These are phyloP conservation scores for Enteromius treurensis DNA, from an alignment of 2,797 vertebrate genomes.

Conservation along the genomic window DNA sequence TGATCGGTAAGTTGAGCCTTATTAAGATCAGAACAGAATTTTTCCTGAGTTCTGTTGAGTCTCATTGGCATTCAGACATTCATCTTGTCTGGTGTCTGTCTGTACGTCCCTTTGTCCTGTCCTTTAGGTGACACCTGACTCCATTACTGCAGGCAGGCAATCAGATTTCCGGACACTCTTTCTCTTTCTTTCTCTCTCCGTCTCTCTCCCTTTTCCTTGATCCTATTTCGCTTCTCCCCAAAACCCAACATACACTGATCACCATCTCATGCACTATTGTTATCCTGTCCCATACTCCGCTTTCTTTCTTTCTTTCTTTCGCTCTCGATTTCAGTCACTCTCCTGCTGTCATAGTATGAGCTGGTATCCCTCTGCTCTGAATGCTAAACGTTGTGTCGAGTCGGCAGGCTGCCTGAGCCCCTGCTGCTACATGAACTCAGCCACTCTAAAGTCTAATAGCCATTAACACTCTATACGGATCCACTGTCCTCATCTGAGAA, in stretches of 20 bases:
- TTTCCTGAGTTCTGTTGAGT: conserved; percentile 7
- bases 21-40: conserved; percentile 37
- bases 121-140: conserved; percentile 62
- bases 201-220: background rate
- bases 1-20: conserved; percentile 88
- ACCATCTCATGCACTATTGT: background rate
- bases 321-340: conserved; percentile 65
- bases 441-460: conserved; percentile 45
- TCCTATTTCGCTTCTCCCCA: conserved; percentile 11
- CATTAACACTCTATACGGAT: conserved; percentile 44
- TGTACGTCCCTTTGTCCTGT: conserved; percentile 51
- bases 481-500: conserved; percentile 31
- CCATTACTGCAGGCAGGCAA: conserved; percentile 64
- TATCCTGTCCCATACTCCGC: background rate
- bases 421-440: conserved; percentile 55
- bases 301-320: conserved; percentile 61
- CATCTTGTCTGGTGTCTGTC: conserved; percentile 62
- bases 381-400: conserved; percentile 74
- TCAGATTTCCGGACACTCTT: conserved; percentile 49
- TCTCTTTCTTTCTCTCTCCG: background rate
- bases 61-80: conserved; percentile 81
- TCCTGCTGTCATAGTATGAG: conserved; percentile 69
- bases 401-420: conserved; percentile 70
- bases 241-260: conserved; percentile 13
- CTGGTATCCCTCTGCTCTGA: conserved; percentile 74